A percentile compares a stretch with the other conserved stretches of the same genome.
Conservation (phyloP, 1,140 invertebrate species). For the Drosophila oshimai region DNA sequence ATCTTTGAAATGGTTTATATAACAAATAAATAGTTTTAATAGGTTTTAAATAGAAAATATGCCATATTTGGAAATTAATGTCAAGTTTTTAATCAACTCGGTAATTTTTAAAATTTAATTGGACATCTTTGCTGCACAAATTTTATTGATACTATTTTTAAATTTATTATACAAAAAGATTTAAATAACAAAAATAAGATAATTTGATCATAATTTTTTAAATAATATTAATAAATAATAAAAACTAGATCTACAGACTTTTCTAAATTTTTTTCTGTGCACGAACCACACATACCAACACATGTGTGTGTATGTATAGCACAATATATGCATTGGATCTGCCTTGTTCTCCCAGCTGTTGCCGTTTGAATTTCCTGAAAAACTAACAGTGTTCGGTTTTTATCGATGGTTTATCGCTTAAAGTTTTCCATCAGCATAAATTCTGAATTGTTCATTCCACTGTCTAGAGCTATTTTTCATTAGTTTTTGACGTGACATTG, state of each 20-base stretch:
- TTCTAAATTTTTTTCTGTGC: not conserved
- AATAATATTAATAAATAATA: too few species aligned
- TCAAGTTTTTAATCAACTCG: too few species aligned
- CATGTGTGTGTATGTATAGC: constrained; percentile 20
- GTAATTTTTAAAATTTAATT: too few species aligned
- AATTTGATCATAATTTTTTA: too few species aligned
- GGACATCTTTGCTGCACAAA: too few species aligned
- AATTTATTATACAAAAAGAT: too few species aligned
- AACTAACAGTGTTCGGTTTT: constrained; percentile 31
- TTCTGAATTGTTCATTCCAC: constrained; percentile 5
- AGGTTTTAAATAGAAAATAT: not conserved
- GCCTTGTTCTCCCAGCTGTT: constrained; percentile 51
- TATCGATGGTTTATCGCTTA: constrained; percentile 41
- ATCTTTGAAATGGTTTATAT: too few species aligned
- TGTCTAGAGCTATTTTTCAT: constrained; percentile 24
- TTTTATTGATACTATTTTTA: too few species aligned
- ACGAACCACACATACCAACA: too few species aligned
- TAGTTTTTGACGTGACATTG: constrained; percentile 41
- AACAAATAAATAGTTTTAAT: too few species aligned
- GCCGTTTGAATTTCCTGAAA: constrained; percentile 36
- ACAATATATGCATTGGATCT: constrained; percentile 45
- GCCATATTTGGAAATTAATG: too few species aligned
- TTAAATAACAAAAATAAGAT: too few species aligned
- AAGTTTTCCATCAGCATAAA: constrained; percentile 57
- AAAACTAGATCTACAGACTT: not conserved